Conservation (phyloP, 2,113 vertebrate species). For the Platysteira castanea region DNA sequence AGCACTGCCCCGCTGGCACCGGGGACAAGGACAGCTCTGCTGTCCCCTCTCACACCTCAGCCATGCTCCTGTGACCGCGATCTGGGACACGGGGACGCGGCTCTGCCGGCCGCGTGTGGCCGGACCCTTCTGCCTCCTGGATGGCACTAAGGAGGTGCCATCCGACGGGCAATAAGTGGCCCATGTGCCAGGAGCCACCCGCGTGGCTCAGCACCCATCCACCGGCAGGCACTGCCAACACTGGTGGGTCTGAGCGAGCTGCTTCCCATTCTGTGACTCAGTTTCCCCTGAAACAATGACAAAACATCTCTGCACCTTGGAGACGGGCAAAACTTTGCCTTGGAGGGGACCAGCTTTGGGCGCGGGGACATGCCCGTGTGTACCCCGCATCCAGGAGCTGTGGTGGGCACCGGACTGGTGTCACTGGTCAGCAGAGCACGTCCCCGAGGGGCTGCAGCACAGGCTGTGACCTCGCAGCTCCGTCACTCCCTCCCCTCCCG, state of each 20-base stretch:
- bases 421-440: accelerated
- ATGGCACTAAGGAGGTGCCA: accelerated
- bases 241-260: neutral
- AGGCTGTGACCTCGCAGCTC: neutral
- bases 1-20: neutral
- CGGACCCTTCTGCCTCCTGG: accelerated
- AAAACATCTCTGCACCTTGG: neutral
- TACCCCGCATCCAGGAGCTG: accelerated
- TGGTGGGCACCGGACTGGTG: neutral
- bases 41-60: neutral
- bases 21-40: neutral
- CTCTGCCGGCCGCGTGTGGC: accelerated
- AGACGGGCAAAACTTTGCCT: neutral
- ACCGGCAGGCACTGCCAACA: neutral
- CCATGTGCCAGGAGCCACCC: neutral
- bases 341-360: neutral
- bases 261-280: neutral
- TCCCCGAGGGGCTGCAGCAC: neutral
- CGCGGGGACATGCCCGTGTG: accelerated
- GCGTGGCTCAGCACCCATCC: accelerated
- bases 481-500: neutral
- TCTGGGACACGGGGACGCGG: neutral
- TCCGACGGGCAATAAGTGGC: accelerated
- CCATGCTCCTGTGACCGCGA: accelerated
- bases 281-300: neutral